Percentiles rank a stretch among this genome's conserved stretches.
Evolutionary conservation across 2,113 vertebrate genomes (phyloP).

Genomic region (Dendropsophus ebraccatus): DNA sequence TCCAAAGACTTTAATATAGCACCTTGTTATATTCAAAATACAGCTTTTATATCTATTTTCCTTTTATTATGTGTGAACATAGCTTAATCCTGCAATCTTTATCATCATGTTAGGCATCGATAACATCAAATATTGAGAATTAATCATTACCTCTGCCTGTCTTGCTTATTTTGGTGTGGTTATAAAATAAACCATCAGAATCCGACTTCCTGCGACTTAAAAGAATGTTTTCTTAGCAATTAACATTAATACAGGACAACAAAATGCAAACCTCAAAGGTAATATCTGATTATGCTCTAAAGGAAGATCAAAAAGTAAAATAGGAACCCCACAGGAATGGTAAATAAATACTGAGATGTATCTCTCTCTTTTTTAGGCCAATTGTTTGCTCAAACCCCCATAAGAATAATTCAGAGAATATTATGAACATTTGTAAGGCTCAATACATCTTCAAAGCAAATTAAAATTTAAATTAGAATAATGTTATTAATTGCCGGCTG

Average conservation of each 20-base stretch:
- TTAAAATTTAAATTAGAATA: not conserved
- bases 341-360: not conserved
- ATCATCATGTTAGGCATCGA: too few relatives aligned
- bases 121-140: too few relatives aligned
- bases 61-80: too few relatives aligned
- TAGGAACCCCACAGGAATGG: slow-evolving; percentile 13
- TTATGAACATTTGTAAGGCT: slow-evolving; percentile 7
- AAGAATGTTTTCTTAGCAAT: slow-evolving; percentile 1
- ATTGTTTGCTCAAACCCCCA: slow-evolving; percentile 12
- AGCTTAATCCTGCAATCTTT: too few relatives aligned
- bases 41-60: too few relatives aligned
- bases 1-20: too few relatives aligned
- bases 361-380: slow-evolving; percentile 7
- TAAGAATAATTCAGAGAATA: slow-evolving; percentile 11
- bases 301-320: slow-evolving; percentile 26
- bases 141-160: not conserved
- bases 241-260: not conserved
- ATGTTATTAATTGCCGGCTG: not conserved
- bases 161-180: not conserved
- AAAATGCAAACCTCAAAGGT: not conserved
- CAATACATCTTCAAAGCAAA: slow-evolving; percentile 21
- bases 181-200: not conserved
- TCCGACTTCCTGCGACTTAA: not conserved
- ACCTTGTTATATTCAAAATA: too few relatives aligned
- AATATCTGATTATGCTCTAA: not conserved